Percentiles rank a stretch among this genome's conserved stretches.
Conservation (phyloP, 2,888 invertebrate species). For the Phortica magna region DNA sequence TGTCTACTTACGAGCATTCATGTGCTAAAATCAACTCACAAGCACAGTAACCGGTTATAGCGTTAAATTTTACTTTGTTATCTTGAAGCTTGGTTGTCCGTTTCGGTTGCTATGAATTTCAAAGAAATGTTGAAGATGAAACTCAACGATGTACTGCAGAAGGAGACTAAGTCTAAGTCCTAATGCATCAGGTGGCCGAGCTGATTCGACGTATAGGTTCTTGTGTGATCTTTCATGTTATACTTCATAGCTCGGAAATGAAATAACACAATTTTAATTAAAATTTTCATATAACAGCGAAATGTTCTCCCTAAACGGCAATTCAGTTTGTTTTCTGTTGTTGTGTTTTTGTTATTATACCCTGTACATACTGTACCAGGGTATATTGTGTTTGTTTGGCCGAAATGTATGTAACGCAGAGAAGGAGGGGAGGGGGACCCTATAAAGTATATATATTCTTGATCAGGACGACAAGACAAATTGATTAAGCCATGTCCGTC, state of each 20-base stretch:
- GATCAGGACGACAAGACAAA: too few species aligned
- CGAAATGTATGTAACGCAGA: too few species aligned
- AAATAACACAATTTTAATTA: slow-evolving; percentile 26
- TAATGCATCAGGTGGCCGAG: too few species aligned
- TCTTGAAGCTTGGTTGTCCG: slow-evolving; percentile 19
- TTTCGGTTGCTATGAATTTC: neutral
- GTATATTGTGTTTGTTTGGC: too few species aligned
- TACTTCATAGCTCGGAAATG: neutral
- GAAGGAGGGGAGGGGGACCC: too few species aligned
- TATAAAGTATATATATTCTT: too few species aligned
- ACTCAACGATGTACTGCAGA: too few species aligned
- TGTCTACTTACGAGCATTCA: slow-evolving; percentile 11
- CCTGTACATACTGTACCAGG: too few species aligned
- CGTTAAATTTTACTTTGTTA: neutral
- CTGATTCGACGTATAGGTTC: too few species aligned
- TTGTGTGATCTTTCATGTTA: neutral
- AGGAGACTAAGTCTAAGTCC: too few species aligned
- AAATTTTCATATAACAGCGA: slow-evolving; percentile 30
- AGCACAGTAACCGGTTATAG: neutral
- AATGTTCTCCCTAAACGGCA: neutral
- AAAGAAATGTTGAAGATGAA: too few species aligned
- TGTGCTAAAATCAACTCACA: slow-evolving; percentile 4
- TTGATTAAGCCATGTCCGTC: too few species aligned
- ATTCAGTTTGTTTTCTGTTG: neutral
- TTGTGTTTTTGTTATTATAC: neutral